Evolutionary conservation across 2,888 invertebrate species (phyloP).

Genomic region (Tortricodes alternella): DNA sequence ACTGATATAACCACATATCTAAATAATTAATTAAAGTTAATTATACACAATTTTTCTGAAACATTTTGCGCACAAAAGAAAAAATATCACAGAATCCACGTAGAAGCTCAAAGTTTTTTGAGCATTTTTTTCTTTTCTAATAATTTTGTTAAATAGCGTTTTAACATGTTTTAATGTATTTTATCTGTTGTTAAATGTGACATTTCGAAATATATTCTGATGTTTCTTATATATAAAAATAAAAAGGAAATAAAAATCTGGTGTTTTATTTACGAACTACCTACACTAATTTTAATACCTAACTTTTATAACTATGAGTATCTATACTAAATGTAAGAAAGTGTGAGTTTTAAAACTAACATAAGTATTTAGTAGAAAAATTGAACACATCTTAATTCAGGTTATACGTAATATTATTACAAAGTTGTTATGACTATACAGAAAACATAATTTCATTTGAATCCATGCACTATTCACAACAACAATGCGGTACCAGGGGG

Average conservation of each 20-base stretch:
- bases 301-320: not conserved
- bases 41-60: slow-evolving; percentile 32
- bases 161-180: slow-evolving; percentile 38
- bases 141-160: slow-evolving; percentile 27
- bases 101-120: slow-evolving; percentile 42
- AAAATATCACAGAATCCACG: slow-evolving; percentile 37
- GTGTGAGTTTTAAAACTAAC: too few relatives aligned
- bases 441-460: not conserved
- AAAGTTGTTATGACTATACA: not conserved
- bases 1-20: slow-evolving; percentile 30
- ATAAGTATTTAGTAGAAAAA: not conserved
- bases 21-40: slow-evolving; percentile 28
- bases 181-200: slow-evolving; percentile 66
- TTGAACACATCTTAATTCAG: not conserved
- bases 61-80: slow-evolving; percentile 33
- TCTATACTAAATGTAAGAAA: not conserved
- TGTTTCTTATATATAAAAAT: slow-evolving; percentile 70
- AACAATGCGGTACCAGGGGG: too few relatives aligned
- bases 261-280: slow-evolving; percentile 50
- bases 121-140: slow-evolving; percentile 34
- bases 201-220: slow-evolving; percentile 79
- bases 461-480: too few relatives aligned
- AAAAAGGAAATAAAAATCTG: slow-evolving; percentile 31
- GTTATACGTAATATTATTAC: too few relatives aligned
- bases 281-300: not conserved